Evolutionary conservation across 2,888 invertebrate species (phyloP), one percentile per base, ranked within the genome.

Genomic region (Caenorhabditis virilis): DNA sequence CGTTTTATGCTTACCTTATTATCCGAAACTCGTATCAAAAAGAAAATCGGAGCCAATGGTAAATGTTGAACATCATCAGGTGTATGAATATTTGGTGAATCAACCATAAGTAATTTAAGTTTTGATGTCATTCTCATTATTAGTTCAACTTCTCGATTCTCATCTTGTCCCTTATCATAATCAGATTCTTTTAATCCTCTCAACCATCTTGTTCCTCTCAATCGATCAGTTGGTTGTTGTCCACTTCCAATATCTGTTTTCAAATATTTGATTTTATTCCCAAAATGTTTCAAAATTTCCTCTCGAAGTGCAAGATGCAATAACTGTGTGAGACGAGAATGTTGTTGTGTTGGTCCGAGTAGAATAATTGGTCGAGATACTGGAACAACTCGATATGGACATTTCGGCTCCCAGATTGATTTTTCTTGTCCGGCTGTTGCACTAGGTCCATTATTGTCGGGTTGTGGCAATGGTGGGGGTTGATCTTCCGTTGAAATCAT

Each of bases 371-470:
- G 97, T 84, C 97, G 89, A 94, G 97, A 97, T 81, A 94, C 93
- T 82, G 97, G 97, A 85, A 97, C 97, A 83, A 97, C 97, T 88
- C 95, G 95, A 86, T 95, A 97, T 6, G 95, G 95, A 76, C 94
- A 92, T 82, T 91, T 90, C 70, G 91, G 89, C 86, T 95, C 94
- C 73, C 70, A 73, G 23, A 67, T 61, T 25, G 60, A 49, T 22
- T 56, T 47, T 22, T 60, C 57, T 33, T 61, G 56, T 15, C 47
- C 50, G 13, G 22, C 23, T 41, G 42, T 49, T 25, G 49, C 57
- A 23, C 52, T 48, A 6, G 46, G 47, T 16, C 22, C n/a, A n/a
- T 7, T n/a, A 7, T 7, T n/a, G 9, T 36, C 5, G 4, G 5
- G 27, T 41, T 45, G 22, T 15, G 43, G 11, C 11, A 30, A 13